phyloP scores from a whole-genome alignment of 2,888 invertebrate genomes.

The Iphiclides podalirius region DNA sequence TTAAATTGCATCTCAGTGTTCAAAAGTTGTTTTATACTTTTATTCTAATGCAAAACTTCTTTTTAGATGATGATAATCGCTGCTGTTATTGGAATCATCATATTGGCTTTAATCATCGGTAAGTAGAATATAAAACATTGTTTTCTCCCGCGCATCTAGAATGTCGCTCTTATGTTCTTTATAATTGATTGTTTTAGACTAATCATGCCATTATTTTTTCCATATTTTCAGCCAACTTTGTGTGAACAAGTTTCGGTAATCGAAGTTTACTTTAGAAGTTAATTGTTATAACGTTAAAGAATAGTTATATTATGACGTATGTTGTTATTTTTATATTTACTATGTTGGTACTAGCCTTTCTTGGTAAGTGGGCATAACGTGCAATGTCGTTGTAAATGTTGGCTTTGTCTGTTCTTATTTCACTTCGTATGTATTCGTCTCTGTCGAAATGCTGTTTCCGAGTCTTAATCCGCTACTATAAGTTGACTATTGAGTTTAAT shows the following conservation, averaged over 20 bases:
- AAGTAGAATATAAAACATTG: constrained; percentile 56
- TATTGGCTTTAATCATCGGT: constrained; percentile 94
- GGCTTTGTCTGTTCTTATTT: constrained; percentile 68
- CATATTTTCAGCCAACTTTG: constrained; percentile 78
- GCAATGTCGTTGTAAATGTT: constrained; percentile 62
- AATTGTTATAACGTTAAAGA: constrained; percentile 62
- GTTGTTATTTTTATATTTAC: constrained; percentile 56
- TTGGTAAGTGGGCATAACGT: constrained; percentile 65
- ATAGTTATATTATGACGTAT: constrained; percentile 55
- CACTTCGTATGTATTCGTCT: constrained; percentile 47
- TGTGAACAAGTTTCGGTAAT: constrained; percentile 77
- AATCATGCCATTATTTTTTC: constrained; percentile 63
- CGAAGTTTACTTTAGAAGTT: constrained; percentile 69
- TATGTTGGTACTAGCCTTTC: constrained; percentile 55
- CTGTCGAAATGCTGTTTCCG: constrained; percentile 42
- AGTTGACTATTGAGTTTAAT: constrained; percentile 38
- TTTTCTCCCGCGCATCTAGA: constrained; percentile 33
- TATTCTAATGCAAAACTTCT: too few relatives aligned
- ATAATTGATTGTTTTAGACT: constrained; percentile 53
- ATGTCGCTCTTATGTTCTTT: constrained; percentile 33
- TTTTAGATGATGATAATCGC: constrained; percentile 94
- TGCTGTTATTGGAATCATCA: constrained; percentile 90
- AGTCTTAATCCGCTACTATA: constrained; percentile 42
- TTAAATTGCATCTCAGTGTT: too few relatives aligned
- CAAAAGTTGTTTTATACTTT: too few relatives aligned